phyloP scores from a whole-genome alignment of 2,888 invertebrate genomes.

The Ctena decussata region DNA sequence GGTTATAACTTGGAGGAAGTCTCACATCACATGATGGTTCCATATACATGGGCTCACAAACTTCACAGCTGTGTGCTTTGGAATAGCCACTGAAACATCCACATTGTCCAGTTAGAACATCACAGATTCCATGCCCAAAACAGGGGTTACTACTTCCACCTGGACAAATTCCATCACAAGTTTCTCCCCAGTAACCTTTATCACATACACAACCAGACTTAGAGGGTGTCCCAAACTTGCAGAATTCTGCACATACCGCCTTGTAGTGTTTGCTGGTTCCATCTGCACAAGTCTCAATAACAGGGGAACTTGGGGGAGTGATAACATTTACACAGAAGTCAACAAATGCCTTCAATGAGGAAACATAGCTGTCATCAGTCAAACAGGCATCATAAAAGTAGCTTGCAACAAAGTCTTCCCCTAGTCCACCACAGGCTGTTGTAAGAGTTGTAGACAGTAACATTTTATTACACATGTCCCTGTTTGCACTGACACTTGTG shows the following conservation, averaged over 20 bases:
- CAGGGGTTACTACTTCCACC: constrained; percentile 57
- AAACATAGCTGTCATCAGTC: constrained; percentile 47
- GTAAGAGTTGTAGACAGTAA: constrained; percentile 21
- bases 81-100: constrained; percentile 42
- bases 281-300: constrained; percentile 62
- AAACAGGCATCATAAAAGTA: constrained; percentile 46
- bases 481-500: background rate
- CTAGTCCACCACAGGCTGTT: constrained; percentile 40
- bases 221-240: constrained; percentile 59
- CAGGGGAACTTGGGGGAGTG: constrained; percentile 52
- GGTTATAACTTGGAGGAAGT: background rate
- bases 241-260: constrained; percentile 58
- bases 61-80: constrained; percentile 31
- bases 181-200: constrained; percentile 62
- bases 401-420: constrained; percentile 5
- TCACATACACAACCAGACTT: constrained; percentile 54
- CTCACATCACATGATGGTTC: background rate
- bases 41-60: constrained; percentile 43
- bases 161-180: constrained; percentile 61
- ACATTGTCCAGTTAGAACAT: constrained; percentile 59
- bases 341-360: constrained; percentile 52
- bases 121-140: constrained; percentile 66
- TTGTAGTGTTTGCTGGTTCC: constrained; percentile 47
- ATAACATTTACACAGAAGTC: constrained; percentile 60
- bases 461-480: constrained; percentile 23